These are phyloP conservation scores for Phainopepla nitens DNA, from an alignment of 2,113 vertebrate species.

Conservation along the genomic window DNA sequence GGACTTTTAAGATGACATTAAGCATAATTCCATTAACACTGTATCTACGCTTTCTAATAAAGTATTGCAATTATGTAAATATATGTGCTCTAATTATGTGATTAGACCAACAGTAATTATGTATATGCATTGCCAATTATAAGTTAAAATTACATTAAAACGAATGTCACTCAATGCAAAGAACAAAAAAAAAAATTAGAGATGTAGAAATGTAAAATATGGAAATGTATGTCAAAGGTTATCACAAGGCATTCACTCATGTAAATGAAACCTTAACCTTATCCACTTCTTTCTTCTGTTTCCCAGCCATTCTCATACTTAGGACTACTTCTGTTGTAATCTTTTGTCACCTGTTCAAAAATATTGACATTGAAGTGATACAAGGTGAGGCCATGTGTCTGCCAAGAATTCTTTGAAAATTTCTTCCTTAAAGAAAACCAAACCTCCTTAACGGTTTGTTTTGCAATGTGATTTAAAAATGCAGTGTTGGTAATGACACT, in stretches of 20 bases:
- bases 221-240: background rate
- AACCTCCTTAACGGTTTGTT: rapidly evolving
- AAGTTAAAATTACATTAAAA: background rate
- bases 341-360: background rate
- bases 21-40: background rate
- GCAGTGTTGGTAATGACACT: background rate
- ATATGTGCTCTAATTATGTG: background rate
- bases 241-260: background rate
- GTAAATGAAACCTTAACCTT: background rate
- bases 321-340: background rate
- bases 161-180: background rate
- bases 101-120: slow-evolving; percentile 32
- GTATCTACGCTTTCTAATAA: slow-evolving; percentile 6
- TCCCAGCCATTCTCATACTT: background rate
- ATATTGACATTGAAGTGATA: background rate
- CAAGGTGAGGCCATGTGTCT: background rate
- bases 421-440: background rate
- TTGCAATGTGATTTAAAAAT: background rate
- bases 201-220: background rate
- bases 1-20: background rate
- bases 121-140: background rate
- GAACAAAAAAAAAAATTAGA: background rate
- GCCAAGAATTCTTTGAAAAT: background rate
- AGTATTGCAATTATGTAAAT: slow-evolving; percentile 38
- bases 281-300: background rate